phyloP scores from a whole-genome alignment of 2,797 vertebrate species.

The Sandelia bainsii region DNA sequence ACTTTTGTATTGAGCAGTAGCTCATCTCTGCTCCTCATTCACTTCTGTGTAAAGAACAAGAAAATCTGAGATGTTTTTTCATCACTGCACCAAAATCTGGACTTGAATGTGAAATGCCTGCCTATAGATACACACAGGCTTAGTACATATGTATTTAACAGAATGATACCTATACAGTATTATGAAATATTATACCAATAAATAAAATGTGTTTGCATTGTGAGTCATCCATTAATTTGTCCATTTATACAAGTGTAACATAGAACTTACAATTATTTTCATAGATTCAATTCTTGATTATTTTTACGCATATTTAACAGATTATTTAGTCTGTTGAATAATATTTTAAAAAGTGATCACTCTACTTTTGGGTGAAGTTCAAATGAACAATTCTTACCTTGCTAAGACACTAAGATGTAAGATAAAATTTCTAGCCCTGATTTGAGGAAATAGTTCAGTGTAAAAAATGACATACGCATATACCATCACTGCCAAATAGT shows the following conservation, averaged over 20 bases:
- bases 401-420: no score
- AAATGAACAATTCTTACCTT: no score
- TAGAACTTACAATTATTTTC: neutral
- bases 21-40: conserved; percentile 24
- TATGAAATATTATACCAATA: conserved; percentile 75
- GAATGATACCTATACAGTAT: conserved; percentile 69
- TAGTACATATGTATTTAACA: conserved; percentile 76
- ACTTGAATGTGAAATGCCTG: conserved; percentile 77
- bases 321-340: no score
- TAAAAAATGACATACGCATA: no score
- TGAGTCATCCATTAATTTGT: neutral
- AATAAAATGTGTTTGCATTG: conserved; percentile 78
- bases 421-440: no score
- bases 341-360: no score
- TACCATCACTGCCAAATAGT: no score
- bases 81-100: conserved; percentile 70
- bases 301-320: no score
- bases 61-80: conserved; percentile 38
- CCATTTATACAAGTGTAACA: fast-evolving
- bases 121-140: conserved; percentile 66
- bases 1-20: conserved; percentile 10
- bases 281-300: neutral
- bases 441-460: no score
- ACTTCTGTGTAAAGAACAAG: conserved; percentile 26
- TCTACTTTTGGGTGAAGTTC: no score